Percentiles rank a stretch among this genome's conserved stretches.
Evolutionary conservation across 2,888 invertebrate genomes (phyloP).

Genomic region (Drosophila mulleri): DNA sequence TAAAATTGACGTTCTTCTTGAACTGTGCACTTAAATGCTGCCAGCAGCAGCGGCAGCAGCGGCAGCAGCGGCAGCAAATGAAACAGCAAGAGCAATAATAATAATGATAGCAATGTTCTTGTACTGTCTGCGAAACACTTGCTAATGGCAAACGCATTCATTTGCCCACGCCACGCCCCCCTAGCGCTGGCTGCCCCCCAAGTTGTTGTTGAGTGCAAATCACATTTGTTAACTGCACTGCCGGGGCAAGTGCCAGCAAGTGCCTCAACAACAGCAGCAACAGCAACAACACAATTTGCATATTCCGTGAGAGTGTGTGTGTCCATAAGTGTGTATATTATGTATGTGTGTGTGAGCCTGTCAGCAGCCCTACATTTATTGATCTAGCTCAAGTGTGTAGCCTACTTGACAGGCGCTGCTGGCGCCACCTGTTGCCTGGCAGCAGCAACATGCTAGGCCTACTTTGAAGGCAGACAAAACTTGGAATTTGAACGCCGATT

Average conservation of each 20-base stretch:
- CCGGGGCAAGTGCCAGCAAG: slow-evolving; percentile 23
- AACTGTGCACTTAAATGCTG: slow-evolving; percentile 39
- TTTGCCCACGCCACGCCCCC: background rate
- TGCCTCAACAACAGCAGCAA: slow-evolving; percentile 12
- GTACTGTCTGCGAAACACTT: slow-evolving; percentile 14
- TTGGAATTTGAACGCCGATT: background rate
- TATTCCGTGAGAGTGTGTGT: background rate
- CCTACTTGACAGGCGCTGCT: slow-evolving; percentile 6
- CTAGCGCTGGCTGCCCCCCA: background rate
- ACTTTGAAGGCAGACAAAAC: background rate
- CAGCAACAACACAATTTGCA: slow-evolving; percentile 27
- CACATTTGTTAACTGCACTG: slow-evolving; percentile 33
- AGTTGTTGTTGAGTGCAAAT: slow-evolving; percentile 29
- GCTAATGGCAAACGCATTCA: slow-evolving; percentile 19
- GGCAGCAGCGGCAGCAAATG: slow-evolving; percentile 6
- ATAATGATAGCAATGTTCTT: slow-evolving; percentile 8
- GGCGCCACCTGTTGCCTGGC: slow-evolving; percentile 38
- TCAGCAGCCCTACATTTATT: slow-evolving; percentile 34
- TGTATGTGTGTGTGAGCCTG: background rate
- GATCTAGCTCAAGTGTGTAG: slow-evolving; percentile 28
- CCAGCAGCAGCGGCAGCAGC: background rate
- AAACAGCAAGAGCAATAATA: background rate
- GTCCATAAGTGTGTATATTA: background rate
- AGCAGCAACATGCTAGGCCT: background rate
- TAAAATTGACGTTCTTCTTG: slow-evolving; percentile 40